These are phyloP conservation scores for Chelon labrosus DNA, from an alignment of 2,797 vertebrate genomes.

Conservation along the genomic window DNA sequence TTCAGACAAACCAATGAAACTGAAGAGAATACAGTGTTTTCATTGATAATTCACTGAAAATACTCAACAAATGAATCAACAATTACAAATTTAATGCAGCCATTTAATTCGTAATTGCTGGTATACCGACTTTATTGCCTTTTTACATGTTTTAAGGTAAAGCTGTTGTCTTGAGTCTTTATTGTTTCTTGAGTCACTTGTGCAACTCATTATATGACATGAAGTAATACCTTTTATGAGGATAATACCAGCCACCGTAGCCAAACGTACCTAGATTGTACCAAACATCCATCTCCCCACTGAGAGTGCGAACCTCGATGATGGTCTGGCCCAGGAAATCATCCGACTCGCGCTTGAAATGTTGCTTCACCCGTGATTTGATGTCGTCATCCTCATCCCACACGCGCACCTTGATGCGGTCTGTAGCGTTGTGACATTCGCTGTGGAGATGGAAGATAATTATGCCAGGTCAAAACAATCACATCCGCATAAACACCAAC, in stretches of 20 bases:
- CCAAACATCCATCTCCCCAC: constrained; percentile 99
- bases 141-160: too few relatives aligned
- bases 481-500: constrained; percentile 29
- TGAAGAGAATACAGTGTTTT: background rate
- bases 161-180: too few relatives aligned
- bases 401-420: constrained; percentile 97
- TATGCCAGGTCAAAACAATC: constrained; percentile 43
- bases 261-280: constrained; percentile 92
- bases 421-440: constrained; percentile 97
- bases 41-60: background rate
- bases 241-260: background rate
- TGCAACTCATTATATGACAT: background rate
- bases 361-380: constrained; percentile 97
- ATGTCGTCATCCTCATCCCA: constrained; percentile 99
- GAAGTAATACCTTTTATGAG: background rate
- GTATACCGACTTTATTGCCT: background rate
- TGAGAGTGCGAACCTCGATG: constrained; percentile 97
- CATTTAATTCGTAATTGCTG: background rate
- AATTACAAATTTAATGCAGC: background rate
- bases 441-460: constrained; percentile 77
- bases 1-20: background rate
- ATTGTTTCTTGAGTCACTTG: background rate
- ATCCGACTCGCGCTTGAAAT: constrained; percentile 97
- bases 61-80: background rate
- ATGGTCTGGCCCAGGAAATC: constrained; percentile 98